Evolutionary conservation across 2,797 vertebrate genomes (phyloP), one percentile per base, ranked within the genome.

Genomic region (Choloepus didactylus): DNA sequence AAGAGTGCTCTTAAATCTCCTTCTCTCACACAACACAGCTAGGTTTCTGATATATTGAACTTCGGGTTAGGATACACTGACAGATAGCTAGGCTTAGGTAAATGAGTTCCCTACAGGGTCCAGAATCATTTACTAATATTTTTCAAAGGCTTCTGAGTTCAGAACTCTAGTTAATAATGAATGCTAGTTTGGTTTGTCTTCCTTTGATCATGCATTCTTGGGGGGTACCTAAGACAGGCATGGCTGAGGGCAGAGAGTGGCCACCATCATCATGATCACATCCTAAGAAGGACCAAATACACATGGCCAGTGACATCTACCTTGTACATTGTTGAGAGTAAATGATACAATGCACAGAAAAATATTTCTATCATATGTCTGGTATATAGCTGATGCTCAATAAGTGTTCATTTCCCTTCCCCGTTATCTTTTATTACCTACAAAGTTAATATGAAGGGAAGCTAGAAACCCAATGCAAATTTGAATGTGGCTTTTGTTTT

Each of bases 401-500:
- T 72, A n/a, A 54, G 41, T 38, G 14, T 31, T 86, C 41, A 75
- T 46, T 70, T 49, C 27, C 7, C 46, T 70, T 38, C 29, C 14
- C 1, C 18, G 14, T 9, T 31, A 12, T 73, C 25, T 67, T 2
- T n/a, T 87, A 87, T 38, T 31, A 29, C 38, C 59, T n/a, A 80
- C 46, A 56, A 46, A 73, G 83, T 72, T 77, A 93, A n/a, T 51
- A 21, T 60, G n/a, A 54, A 69, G 67, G 72, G 62, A 80, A 80
- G 59, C 73, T 84, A 75, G 72, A 84, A 93, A 79, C 19, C 19
- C 56, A 90, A 19, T 21, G 41, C n/a, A 83, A 69, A 94, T 9
- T 23, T 93, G 66, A 95, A 46, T 56, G 25, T 27, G 49, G 4
- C 18, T 59, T 82, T 81, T 87, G 31, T 46, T 92, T 79, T 93